Conservation (phyloP, 2,888 invertebrate species). For the Enoplolaimus lenunculus region DNA sequence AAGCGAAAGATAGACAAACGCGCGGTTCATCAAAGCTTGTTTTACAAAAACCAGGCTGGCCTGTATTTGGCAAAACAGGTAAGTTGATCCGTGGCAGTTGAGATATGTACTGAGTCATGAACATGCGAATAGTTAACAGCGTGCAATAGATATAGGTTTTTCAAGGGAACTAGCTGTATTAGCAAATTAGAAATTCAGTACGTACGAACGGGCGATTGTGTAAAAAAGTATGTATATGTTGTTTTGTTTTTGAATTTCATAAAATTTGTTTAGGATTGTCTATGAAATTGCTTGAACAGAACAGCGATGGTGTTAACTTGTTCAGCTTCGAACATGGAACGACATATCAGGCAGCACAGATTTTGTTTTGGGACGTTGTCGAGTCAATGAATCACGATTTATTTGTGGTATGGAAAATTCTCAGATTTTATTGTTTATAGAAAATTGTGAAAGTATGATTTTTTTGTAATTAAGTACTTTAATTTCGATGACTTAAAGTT, state of each 20-base stretch:
- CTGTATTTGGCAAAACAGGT: conserved; percentile 13
- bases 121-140: too few relatives aligned
- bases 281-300: conserved; percentile 53
- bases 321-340: conserved; percentile 61
- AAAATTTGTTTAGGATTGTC: conserved; percentile 46
- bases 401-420: conserved; percentile 52
- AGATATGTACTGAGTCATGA: too few relatives aligned
- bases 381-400: conserved; percentile 64
- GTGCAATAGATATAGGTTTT: too few relatives aligned
- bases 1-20: too few relatives aligned
- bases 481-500: too few relatives aligned
- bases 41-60: neutral
- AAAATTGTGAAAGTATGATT: too few relatives aligned
- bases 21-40: neutral
- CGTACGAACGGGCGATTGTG: neutral
- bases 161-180: too few relatives aligned
- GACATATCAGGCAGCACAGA: conserved; percentile 59
- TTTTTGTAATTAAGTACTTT: too few relatives aligned
- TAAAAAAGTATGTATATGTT: neutral
- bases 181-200: neutral
- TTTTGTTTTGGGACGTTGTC: conserved; percentile 60
- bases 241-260: neutral
- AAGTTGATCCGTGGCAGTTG: neutral
- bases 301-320: conserved; percentile 48
- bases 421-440: conserved; percentile 16